Evolutionary conservation across 2,797 vertebrate genomes (phyloP), one percentile per base, ranked within the genome.

Genomic region (Pagetopsis macropterus): DNA sequence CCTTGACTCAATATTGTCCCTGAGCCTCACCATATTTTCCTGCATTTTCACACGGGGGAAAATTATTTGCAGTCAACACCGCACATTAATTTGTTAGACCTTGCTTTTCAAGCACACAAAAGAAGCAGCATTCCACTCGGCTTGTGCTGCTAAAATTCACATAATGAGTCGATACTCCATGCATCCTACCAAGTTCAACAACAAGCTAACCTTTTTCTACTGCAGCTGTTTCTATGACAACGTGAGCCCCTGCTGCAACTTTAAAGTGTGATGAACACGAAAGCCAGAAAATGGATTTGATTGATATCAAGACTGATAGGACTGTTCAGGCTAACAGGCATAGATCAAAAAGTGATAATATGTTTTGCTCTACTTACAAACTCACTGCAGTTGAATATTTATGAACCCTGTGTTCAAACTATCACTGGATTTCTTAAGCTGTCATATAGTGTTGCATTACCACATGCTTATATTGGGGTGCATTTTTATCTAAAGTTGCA

Each of bases 141-240:
- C 64, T 67, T 46, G 21, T 67, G 82, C 76, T 66, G 75, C 82
- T 62, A 82, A 85, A 84, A 85, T 85, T 84, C 84, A 73, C 81
- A 77, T 81, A 90, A 92, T 88, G 91, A 90, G 82, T 88, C 71
- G 89, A 88, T 89, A 86, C 89, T 82, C 85, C 73, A 60, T 83
- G 82, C 87, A 89, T 92, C 90, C 87, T 79, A 85, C 81, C 87
- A 90, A 90, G 89, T 93, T 93, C 87, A 90, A 86, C 89, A 91
- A 87, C 85, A 81, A 82, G 70, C 84, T 80, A 93, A 92, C 92
- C 92, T 90, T 90, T 88, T 88, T 87, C 81, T 63, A 73, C 86
- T 76, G 84, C 85, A 67, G 79, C 89, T 87, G 94, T 95, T 95
- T 91, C 94, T 91, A 95, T 95, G 94, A 89, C 94, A 91, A 95